A percentile compares a stretch with the other conserved stretches of the same genome.
Conservation (phyloP, 2,888 invertebrate species). For the Lypha dubia region DNA sequence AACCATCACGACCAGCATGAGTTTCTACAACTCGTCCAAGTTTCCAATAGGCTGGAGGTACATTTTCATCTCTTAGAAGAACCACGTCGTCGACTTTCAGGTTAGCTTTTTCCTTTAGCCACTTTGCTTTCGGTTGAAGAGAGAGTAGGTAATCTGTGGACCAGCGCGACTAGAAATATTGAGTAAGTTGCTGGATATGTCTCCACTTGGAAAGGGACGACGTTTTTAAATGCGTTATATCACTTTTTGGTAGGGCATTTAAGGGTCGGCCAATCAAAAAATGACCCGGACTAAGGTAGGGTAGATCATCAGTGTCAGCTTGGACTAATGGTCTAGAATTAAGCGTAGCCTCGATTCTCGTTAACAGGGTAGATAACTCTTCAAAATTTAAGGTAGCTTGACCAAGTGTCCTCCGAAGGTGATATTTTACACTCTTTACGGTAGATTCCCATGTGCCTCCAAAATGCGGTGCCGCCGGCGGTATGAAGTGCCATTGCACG, state of each 20-base stretch:
- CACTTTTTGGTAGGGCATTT: background rate
- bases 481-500: conserved; percentile 52
- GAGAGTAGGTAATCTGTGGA: background rate
- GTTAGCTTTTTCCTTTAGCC: conserved; percentile 15
- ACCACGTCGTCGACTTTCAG: conserved; percentile 16
- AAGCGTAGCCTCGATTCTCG: conserved; percentile 41
- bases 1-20: conserved; percentile 47
- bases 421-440: background rate
- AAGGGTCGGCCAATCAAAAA: conserved; percentile 33
- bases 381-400: conserved; percentile 32
- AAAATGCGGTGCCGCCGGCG: conserved; percentile 20
- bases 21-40: conserved; percentile 30
- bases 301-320: conserved; percentile 36
- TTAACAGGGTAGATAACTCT: conserved; percentile 21
- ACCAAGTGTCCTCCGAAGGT: background rate
- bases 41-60: conserved; percentile 33
- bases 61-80: conserved; percentile 15
- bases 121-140: conserved; percentile 16
- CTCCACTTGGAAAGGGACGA: background rate
- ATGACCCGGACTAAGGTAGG: conserved; percentile 29
- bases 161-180: conserved; percentile 20
- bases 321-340: conserved; percentile 9
- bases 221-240: background rate
- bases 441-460: background rate
- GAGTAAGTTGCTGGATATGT: background rate